Percentiles rank a stretch among this genome's conserved stretches.
Conservation (phyloP, 35 echinoderm and acorn worm species). For the Ophiothrix spiculata region DNA sequence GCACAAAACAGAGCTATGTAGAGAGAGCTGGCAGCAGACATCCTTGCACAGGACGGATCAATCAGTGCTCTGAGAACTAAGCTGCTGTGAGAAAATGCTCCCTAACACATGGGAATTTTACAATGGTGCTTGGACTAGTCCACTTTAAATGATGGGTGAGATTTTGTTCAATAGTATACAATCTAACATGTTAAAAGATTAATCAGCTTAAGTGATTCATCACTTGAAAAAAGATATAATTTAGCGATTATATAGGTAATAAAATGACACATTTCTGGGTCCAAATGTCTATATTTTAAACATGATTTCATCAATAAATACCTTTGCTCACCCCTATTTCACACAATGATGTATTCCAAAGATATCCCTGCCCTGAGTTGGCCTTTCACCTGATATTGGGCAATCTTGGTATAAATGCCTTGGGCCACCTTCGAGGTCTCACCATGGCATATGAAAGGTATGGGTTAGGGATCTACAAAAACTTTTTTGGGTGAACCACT, state of each 20-base stretch:
- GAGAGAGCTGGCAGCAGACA: neutral
- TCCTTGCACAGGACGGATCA: neutral
- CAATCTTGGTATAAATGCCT: neutral
- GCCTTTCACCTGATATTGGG: neutral
- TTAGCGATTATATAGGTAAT: too few species aligned
- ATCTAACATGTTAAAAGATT: too few species aligned
- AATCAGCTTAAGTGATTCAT: too few species aligned
- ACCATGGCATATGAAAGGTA: neutral
- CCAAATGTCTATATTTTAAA: too few species aligned
- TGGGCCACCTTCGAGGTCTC: neutral
- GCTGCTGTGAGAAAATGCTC: conserved; percentile 7
- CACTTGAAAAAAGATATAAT: too few species aligned
- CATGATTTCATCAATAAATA: too few species aligned
- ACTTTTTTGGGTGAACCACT: too few species aligned
- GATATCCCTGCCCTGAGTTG: neutral
- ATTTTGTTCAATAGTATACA: too few species aligned
- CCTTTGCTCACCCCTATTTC: neutral
- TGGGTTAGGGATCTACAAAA: conserved; percentile 2
- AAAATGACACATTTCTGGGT: too few species aligned
- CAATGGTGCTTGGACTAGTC: neutral
- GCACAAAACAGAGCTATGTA: neutral
- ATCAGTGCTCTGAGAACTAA: neutral
- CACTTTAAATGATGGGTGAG: too few species aligned
- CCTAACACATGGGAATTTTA: conserved; percentile 12
- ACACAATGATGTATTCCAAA: neutral